Evolutionary conservation across 2,797 vertebrate genomes (phyloP).

Genomic region (Lophius americanus): DNA sequence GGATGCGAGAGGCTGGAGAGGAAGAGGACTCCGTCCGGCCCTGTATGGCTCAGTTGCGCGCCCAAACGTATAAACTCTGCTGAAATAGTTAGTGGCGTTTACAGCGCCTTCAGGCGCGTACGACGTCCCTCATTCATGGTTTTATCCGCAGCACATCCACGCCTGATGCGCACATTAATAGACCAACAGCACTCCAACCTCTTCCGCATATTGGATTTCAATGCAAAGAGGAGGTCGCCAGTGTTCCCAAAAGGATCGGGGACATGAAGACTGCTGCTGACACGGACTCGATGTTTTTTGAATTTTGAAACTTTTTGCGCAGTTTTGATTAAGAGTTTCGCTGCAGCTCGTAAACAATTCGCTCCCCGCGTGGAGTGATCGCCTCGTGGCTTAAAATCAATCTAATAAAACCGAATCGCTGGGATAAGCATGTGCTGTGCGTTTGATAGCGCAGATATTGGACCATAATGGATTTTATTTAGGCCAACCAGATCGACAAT

Average conservation of each 20-base stretch:
- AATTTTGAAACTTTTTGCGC: constrained; percentile 41
- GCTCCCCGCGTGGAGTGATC: constrained; percentile 36
- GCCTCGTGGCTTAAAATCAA: constrained; percentile 27
- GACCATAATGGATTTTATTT: constrained; percentile 63
- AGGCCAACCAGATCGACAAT: constrained; percentile 62
- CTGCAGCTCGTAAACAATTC: constrained; percentile 29
- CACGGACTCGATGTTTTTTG: constrained; percentile 33
- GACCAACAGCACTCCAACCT: constrained; percentile 64
- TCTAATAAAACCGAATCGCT: constrained; percentile 24
- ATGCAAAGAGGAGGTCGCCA: constrained; percentile 68
- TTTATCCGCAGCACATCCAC: constrained; percentile 46
- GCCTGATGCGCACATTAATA: constrained; percentile 60
- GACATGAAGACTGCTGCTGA: constrained; percentile 57
- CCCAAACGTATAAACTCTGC: constrained; percentile 58
- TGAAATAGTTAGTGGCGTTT: constrained; percentile 45
- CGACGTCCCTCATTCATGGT: constrained; percentile 61
- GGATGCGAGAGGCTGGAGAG: constrained; percentile 57
- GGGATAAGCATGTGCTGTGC: constrained; percentile 30
- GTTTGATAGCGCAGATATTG: constrained; percentile 25
- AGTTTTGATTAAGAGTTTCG: constrained; percentile 35
- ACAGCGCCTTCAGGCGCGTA: constrained; percentile 30
- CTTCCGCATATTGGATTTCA: constrained; percentile 81
- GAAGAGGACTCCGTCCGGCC: constrained; percentile 71
- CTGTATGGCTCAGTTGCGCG: constrained; percentile 65
- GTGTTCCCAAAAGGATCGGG: constrained; percentile 59